phyloP scores from a whole-genome alignment of 2,113 vertebrate species.

The Montifringilla adamsi region DNA sequence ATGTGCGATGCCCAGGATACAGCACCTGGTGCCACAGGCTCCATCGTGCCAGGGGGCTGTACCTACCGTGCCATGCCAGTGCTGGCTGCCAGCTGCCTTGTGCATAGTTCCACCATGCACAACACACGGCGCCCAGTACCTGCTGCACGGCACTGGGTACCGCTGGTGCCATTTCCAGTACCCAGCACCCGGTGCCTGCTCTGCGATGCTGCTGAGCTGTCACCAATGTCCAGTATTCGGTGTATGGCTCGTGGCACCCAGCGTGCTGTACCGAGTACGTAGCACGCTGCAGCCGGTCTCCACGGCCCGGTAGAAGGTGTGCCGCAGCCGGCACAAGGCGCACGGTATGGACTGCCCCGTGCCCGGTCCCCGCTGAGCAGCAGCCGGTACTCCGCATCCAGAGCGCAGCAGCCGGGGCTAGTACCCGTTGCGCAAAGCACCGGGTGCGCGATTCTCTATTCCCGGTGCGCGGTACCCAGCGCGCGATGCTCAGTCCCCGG shows the following conservation, averaged over 20 bases:
- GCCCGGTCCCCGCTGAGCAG: not conserved
- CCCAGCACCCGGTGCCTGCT: fast-evolving
- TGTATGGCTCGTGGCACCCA: fast-evolving
- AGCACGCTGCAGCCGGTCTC: not conserved
- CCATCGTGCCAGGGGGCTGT: fast-evolving
- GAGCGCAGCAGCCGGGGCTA: not conserved
- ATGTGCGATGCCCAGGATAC: not conserved
- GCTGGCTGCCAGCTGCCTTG: not conserved
- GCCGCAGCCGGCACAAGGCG: not conserved
- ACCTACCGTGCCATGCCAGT: fast-evolving
- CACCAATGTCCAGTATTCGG: not conserved
- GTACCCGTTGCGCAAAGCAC: not conserved
- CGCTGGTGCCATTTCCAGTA: not conserved
- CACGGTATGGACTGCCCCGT: not conserved
- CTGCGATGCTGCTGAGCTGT: not conserved
- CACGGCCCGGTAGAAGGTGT: not conserved
- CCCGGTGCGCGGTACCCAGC: not conserved
- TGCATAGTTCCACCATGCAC: fast-evolving
- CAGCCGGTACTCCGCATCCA: not conserved
- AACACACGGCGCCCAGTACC: not conserved
- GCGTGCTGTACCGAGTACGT: not conserved
- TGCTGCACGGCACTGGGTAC: fast-evolving
- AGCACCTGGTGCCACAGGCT: not conserved
- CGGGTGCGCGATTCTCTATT: not conserved
- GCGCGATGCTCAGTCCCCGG: not conserved